Base-by-base conservation (phyloP, 2,888 invertebrate species). In the Pomacea canaliculata region DNA sequence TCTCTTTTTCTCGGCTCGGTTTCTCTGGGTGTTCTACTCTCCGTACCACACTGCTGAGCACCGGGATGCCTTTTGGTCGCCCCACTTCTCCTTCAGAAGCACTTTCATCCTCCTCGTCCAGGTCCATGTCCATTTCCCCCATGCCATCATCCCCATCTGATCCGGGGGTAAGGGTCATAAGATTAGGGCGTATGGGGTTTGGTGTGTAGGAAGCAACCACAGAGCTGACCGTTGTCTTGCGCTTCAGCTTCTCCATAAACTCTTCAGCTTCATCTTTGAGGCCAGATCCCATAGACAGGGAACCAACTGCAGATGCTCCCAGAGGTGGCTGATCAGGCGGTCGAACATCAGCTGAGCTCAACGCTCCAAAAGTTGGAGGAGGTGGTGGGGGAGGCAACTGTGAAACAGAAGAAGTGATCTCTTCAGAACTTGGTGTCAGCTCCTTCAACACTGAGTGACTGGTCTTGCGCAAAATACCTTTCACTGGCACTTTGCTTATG, bases 161-260 rank as follows among this genome's bases (percentile, higher is more conserved):
- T 18, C 76, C 74, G 0, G 79, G 78, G 67, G 83, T 81, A 8
- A 83, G 80, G 19, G 84, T 83, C 51, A 81, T 82, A 48, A 84
- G 75, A 74, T 83, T 84, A 56, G 83, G 80, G n/a, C 81, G 72
- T 62, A 75, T 76, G 56, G 78, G 79, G 70, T 83, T 83, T 12
- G 78, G 78, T 48, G 69, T 77, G 79, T 74, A 79, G 76, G 70
- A 76, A 79, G 74, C 77, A 49, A 76, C 66, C 76, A 75, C 79
- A 78, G 73, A 77, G 78, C 78, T 62, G 23, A 75, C 77, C 0
- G 81, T 75, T 46, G 88, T 86, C 80, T 87, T 87, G 70, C 85
- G 83, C 65, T 86, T 86, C 65, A 88, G 81, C 79, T 87, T 88
- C 66, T 85, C 84, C n/a, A 85, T 85, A 77, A 88, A 88, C 79